phyloP scores from a whole-genome alignment of 2,797 vertebrate species.

The Salarias fasciatus region DNA sequence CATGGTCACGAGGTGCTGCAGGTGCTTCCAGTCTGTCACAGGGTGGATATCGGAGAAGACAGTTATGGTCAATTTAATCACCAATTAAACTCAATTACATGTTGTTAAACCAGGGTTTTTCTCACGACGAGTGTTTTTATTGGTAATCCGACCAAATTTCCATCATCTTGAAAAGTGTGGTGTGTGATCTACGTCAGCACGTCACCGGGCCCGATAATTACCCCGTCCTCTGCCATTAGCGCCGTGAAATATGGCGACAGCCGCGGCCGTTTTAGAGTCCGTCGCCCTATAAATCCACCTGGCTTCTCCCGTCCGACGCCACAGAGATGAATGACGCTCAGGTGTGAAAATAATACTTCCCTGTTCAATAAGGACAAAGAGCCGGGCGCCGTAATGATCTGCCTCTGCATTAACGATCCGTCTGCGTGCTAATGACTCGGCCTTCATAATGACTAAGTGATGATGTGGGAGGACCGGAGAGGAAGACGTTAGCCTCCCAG shows the following conservation, averaged over 20 bases:
- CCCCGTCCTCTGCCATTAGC: background rate
- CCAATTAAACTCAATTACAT: too few species aligned
- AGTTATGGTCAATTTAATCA: too few species aligned
- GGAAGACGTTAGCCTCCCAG: constrained; percentile 51
- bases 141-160: too few species aligned
- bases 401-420: constrained; percentile 64
- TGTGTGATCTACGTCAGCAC: background rate
- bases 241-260: constrained; percentile 8
- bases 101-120: too few species aligned
- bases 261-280: background rate
- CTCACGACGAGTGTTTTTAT: too few species aligned
- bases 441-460: constrained; percentile 72
- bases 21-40: too few species aligned
- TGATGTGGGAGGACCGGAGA: constrained; percentile 69
- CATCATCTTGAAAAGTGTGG: too few species aligned
- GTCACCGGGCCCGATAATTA: background rate
- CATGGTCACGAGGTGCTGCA: too few species aligned
- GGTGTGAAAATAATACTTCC: constrained; percentile 66
- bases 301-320: constrained; percentile 28
- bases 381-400: constrained; percentile 60
- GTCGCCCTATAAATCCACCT: constrained; percentile 31
- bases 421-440: constrained; percentile 65
- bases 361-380: constrained; percentile 66
- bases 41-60: too few species aligned
- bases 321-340: constrained; percentile 57